Conservation (phyloP, 2,888 invertebrate species). For the Xylocampa areola region DNA sequence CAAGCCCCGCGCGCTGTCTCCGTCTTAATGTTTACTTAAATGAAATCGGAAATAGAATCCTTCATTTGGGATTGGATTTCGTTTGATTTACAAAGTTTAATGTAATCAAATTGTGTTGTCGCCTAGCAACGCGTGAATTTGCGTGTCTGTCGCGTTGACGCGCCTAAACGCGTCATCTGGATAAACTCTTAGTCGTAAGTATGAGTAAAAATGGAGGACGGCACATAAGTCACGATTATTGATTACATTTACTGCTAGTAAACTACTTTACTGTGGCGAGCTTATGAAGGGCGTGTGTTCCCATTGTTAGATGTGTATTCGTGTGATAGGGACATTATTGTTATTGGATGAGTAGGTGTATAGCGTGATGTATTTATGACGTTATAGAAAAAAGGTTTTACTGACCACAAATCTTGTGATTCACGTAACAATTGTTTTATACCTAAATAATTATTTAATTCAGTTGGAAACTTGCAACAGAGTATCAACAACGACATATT, state of each 20-base stretch:
- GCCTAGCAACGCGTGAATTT: background rate
- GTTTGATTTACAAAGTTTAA: background rate
- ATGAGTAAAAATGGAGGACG: conserved; percentile 77
- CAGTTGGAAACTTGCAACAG: no score
- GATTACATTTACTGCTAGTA: conserved; percentile 86
- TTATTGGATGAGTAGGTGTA: conserved; percentile 1
- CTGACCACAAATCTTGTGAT: no score
- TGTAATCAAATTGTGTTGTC: background rate
- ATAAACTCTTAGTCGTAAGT: conserved; percentile 57
- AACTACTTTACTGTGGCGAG: conserved; percentile 80
- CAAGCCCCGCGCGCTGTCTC: no score
- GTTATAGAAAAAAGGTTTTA: background rate
- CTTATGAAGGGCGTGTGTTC: conserved; percentile 69
- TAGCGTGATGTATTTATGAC: background rate
- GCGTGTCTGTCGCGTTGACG: background rate
- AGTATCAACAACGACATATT: no score
- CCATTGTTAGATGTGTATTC: no score
- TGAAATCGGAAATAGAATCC: background rate
- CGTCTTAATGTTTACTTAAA: no score
- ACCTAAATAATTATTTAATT: no score
- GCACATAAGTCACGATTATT: conserved; percentile 84
- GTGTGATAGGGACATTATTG: background rate
- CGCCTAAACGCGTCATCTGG: conserved; percentile 26
- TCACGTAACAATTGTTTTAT: no score
- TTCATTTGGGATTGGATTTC: background rate